phyloP scores from a whole-genome alignment of 1,140 invertebrate genomes.

The Forficula auricularia region DNA sequence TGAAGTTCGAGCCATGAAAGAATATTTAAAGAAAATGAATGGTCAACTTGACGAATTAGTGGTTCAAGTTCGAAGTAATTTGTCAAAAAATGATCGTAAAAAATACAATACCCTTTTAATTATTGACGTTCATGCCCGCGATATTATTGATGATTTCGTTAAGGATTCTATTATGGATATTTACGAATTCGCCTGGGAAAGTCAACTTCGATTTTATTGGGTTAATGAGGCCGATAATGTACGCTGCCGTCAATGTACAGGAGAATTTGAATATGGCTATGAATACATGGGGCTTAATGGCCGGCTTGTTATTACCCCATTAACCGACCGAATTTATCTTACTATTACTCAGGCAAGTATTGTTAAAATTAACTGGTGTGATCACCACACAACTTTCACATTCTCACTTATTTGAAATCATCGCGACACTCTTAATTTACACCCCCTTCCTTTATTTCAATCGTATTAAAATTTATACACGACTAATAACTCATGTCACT shows the following conservation, averaged over 20 bases:
- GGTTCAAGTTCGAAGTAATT: slow-evolving; percentile 44
- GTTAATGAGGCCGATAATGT: slow-evolving; percentile 61
- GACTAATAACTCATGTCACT: no score
- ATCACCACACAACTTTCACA: no score
- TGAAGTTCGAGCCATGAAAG: slow-evolving; percentile 71
- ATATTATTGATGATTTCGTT: slow-evolving; percentile 76
- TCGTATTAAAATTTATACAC: no score
- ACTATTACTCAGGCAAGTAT: slow-evolving; percentile 67
- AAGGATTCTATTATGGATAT: slow-evolving; percentile 62
- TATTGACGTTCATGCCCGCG: slow-evolving; percentile 74
- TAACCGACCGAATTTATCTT: slow-evolving; percentile 80
- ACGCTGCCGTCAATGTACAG: slow-evolving; percentile 64
- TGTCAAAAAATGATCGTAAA: slow-evolving; percentile 59
- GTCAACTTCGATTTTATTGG: slow-evolving; percentile 83
- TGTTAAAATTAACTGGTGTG: no score
- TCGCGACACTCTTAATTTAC: no score
- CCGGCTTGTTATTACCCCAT: slow-evolving; percentile 71
- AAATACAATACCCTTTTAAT: slow-evolving; percentile 79
- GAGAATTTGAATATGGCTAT: slow-evolving; percentile 73
- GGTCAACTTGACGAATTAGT: slow-evolving; percentile 71
- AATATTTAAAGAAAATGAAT: slow-evolving; percentile 64
- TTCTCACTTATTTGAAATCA: no score
- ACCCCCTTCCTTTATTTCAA: no score
- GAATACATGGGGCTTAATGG: slow-evolving; percentile 89
- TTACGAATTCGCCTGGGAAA: slow-evolving; percentile 81